phyloP scores from a whole-genome alignment of 1,140 invertebrate species.

The Formica exsecta region DNA sequence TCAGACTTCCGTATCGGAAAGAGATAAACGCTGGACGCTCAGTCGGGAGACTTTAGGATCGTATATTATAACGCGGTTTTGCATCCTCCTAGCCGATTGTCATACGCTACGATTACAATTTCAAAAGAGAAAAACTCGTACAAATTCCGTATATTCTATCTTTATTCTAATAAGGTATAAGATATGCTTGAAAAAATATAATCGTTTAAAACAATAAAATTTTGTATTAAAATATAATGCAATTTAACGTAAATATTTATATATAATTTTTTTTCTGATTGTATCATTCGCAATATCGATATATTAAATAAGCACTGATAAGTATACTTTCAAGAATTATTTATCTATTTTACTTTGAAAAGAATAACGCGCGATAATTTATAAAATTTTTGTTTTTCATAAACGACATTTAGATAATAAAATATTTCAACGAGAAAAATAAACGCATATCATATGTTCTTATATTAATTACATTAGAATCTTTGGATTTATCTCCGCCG shows the following conservation, averaged over 20 bases:
- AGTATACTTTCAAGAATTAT: conserved; percentile 6
- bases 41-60: conserved; percentile 69
- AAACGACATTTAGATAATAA: neutral
- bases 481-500: conserved; percentile 3
- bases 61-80: conserved; percentile 73
- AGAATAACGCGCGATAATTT: neutral
- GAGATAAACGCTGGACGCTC: conserved; percentile 76
- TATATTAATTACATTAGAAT: conserved; percentile 26
- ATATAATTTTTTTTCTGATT: neutral
- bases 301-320: neutral
- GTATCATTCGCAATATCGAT: neutral
- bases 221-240: neutral
- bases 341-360: neutral
- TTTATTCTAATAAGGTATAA: conserved; percentile 34
- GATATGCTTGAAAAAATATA: conserved; percentile 2
- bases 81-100: conserved; percentile 20
- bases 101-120: conserved; percentile 36
- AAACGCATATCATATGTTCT: neutral
- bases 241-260: neutral
- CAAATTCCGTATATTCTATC: neutral
- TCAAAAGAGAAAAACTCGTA: conserved; percentile 14
- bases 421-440: neutral
- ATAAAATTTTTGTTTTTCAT: neutral
- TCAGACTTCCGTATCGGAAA: conserved; percentile 77
- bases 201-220: neutral